phyloP scores from a whole-genome alignment of 2,888 invertebrate genomes.

The Phaedon cochleariae region DNA sequence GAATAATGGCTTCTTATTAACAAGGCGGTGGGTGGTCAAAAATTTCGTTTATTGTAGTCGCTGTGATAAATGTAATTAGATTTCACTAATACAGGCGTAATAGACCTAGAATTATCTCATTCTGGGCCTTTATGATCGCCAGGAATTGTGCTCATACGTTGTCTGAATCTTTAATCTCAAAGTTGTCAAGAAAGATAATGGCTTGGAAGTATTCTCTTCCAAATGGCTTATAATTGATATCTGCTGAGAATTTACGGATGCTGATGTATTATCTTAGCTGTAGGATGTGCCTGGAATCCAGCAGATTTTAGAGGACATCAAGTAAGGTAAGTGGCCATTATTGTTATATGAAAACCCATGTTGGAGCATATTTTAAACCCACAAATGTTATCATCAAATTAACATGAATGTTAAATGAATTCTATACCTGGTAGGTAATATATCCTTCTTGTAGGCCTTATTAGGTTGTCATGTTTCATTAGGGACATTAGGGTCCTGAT shows the following conservation, averaged over 20 bases:
- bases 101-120: constrained; percentile 17
- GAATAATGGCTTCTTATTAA: constrained; percentile 58
- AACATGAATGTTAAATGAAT: no score
- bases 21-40: constrained; percentile 61
- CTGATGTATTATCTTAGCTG: not conserved
- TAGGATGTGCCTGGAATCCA: constrained; percentile 4
- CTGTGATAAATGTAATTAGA: constrained; percentile 51
- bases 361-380: not conserved
- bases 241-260: not conserved
- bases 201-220: not conserved
- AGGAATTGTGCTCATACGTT: constrained; percentile 21
- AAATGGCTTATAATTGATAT: not conserved
- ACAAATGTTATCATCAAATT: not conserved
- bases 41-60: constrained; percentile 53
- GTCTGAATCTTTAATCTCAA: not conserved
- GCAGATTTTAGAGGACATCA: not conserved
- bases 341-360: not conserved
- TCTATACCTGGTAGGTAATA: no score
- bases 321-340: constrained; percentile 15
- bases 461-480: not conserved
- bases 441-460: no score
- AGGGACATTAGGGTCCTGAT: no score
- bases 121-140: constrained; percentile 17
- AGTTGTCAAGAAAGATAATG: constrained; percentile 15
- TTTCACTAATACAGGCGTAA: constrained; percentile 19